Conservation (phyloP, 2,113 vertebrate genomes). For the Neogobius melanostomus region DNA sequence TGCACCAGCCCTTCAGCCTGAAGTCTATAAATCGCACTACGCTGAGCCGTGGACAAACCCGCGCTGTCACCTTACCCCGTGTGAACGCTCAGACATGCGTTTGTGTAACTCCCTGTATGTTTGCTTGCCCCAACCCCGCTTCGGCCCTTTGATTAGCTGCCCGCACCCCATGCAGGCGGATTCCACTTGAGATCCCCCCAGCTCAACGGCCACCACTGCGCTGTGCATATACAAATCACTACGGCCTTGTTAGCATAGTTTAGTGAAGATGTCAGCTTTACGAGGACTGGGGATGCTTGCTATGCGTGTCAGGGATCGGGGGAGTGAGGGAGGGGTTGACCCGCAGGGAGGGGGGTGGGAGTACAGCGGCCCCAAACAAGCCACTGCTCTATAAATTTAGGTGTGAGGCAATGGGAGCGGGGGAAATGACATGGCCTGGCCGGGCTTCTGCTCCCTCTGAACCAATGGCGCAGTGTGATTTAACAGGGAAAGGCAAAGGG, state of each 20-base stretch:
- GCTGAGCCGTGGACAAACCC: constrained; percentile 37
- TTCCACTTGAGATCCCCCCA: constrained; percentile 32
- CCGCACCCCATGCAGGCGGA: constrained; percentile 32
- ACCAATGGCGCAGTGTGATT: constrained; percentile 50
- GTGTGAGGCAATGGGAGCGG: constrained; percentile 44
- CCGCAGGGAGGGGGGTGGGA: constrained; percentile 29
- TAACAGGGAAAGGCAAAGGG: constrained; percentile 50
- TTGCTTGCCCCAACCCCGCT: constrained; percentile 19
- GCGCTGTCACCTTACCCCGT: constrained; percentile 30
- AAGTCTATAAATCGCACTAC: constrained; percentile 65
- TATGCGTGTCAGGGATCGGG: constrained; percentile 66
- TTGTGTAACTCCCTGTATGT: constrained; percentile 31
- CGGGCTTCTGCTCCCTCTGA: constrained; percentile 38
- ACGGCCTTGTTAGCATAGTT: constrained; percentile 80
- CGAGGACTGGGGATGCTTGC: constrained; percentile 68
- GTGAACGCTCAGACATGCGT: constrained; percentile 34
- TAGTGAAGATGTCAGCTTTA: constrained; percentile 82
- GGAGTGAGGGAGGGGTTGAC: constrained; percentile 53
- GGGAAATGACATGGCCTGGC: constrained; percentile 53
- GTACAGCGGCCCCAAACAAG: constrained; percentile 31
- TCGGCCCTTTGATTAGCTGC: constrained; percentile 62
- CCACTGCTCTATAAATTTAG: constrained; percentile 69
- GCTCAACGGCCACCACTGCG: constrained; percentile 45
- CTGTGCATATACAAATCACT: constrained; percentile 78
- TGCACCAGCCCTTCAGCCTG: constrained; percentile 58